Conservation (phyloP, 2,888 invertebrate species). For the Linhomoeus sp. region DNA sequence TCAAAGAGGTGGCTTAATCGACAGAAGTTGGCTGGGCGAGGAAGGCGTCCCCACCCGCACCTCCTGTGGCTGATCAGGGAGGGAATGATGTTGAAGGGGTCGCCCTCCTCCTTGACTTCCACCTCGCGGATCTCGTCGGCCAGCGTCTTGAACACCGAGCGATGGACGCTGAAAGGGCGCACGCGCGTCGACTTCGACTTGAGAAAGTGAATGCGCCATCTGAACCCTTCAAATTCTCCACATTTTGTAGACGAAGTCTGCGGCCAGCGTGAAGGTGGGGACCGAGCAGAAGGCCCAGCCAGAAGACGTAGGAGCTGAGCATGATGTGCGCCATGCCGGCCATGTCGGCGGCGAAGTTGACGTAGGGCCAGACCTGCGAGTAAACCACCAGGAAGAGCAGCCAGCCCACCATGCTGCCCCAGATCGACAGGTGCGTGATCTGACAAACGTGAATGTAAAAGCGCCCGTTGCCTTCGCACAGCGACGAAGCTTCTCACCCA, state of each 20-base stretch:
- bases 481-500: too few species aligned
- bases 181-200: neutral
- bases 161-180: conserved; percentile 44
- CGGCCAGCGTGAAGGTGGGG: conserved; percentile 61
- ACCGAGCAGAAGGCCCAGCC: conserved; percentile 73
- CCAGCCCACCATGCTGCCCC: conserved; percentile 87
- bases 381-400: conserved; percentile 71
- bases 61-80: too few species aligned
- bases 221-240: conserved; percentile 4
- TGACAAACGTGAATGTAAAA: conserved; percentile 28
- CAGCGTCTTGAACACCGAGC: conserved; percentile 66
- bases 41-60: too few species aligned
- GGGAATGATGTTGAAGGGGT: too few species aligned
- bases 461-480: too few species aligned
- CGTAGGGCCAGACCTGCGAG: conserved; percentile 36
- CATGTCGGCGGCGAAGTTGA: conserved; percentile 75
- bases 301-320: conserved; percentile 70
- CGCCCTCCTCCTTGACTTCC: too few species aligned
- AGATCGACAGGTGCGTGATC: conserved; percentile 74
- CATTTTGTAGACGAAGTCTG: conserved; percentile 65
- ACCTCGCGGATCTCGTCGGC: conserved; percentile 75
- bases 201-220: neutral
- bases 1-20: too few species aligned
- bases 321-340: conserved; percentile 66
- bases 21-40: too few species aligned